These are phyloP conservation scores for Eulacestoma nigropectus DNA, from an alignment of 2,113 vertebrate genomes.

Conservation along the genomic window DNA sequence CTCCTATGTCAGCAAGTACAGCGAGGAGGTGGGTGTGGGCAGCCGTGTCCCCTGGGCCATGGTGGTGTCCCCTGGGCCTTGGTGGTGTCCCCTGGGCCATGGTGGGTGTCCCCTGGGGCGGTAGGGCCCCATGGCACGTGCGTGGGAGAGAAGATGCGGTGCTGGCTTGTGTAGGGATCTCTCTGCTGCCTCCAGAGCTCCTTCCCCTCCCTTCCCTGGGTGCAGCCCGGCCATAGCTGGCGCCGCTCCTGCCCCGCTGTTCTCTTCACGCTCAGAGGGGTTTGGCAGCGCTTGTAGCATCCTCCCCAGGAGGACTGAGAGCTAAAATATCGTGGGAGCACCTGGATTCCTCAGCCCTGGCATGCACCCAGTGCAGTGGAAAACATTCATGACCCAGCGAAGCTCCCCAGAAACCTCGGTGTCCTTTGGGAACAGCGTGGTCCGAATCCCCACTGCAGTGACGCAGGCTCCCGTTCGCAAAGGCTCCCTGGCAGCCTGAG, in stretches of 20 bases:
- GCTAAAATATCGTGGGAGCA: neutral
- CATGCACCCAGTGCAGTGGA: rapidly evolving
- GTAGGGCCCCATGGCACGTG: rapidly evolving
- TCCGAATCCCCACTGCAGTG: neutral
- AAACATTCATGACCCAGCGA: neutral
- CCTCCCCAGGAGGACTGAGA: neutral
- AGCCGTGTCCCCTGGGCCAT: neutral
- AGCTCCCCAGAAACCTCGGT: neutral
- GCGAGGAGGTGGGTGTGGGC: conserved; percentile 84
- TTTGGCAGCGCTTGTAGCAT: rapidly evolving
- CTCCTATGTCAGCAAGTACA: conserved; percentile 97
- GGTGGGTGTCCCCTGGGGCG: neutral
- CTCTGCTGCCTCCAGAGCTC: neutral
- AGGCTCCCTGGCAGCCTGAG: conserved; percentile 30
- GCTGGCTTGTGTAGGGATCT: rapidly evolving
- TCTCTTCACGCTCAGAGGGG: neutral
- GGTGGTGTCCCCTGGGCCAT: neutral
- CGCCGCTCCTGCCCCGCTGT: rapidly evolving
- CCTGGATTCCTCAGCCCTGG: neutral
- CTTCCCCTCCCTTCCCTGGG: neutral
- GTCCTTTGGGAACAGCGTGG: neutral
- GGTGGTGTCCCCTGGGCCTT: neutral
- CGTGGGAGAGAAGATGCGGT: rapidly evolving
- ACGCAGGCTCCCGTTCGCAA: neutral
- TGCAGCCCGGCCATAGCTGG: rapidly evolving